Evolutionary conservation across 2,888 invertebrate species (phyloP), one percentile per base, ranked within the genome.

Genomic region (Helobdella robusta): DNA sequence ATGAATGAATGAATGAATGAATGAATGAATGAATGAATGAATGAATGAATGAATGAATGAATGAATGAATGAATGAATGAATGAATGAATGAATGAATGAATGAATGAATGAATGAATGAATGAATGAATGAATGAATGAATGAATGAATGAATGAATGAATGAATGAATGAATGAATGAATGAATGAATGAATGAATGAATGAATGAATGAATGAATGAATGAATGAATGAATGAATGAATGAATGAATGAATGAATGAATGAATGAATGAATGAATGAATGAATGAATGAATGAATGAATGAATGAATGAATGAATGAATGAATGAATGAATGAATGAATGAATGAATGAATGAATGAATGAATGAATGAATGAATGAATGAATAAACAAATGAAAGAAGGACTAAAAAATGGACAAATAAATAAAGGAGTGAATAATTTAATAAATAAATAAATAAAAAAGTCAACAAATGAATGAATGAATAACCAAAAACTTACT

Each of bases 1-100:
- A 40, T 40, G n/a, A 40, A 40, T 40, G n/a, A 40, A 40, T 40
- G n/a, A 40, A 40, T 40, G n/a, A 40, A 40, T 40, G n/a, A 40
- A 40, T 40, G n/a, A 40, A 40, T 40, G n/a, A 40, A 40, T 40
- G n/a, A 40, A 40, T 40, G n/a, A 40, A 40, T 40, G n/a, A 40
- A 40, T 40, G n/a, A 40, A 40, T 40, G n/a, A 40, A 40, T 40
- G n/a, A 40, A 40, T 40, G n/a, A 40, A 40, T 40, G n/a, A 40
- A 40, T 40, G n/a, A 40, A 40, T 40, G n/a, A 40, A 40, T 40
- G n/a, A 40, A 40, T 40, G n/a, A 40, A 40, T 40, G n/a, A 40
- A 40, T 40, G n/a, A 40, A 40, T 40, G n/a, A 40, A 40, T 40
- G n/a, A 40, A 40, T 40, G n/a, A 40, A 40, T 40, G n/a, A 40